These are phyloP conservation scores for Cactoblastis cactorum DNA, from an alignment of 2,888 invertebrate species.

Conservation along the genomic window DNA sequence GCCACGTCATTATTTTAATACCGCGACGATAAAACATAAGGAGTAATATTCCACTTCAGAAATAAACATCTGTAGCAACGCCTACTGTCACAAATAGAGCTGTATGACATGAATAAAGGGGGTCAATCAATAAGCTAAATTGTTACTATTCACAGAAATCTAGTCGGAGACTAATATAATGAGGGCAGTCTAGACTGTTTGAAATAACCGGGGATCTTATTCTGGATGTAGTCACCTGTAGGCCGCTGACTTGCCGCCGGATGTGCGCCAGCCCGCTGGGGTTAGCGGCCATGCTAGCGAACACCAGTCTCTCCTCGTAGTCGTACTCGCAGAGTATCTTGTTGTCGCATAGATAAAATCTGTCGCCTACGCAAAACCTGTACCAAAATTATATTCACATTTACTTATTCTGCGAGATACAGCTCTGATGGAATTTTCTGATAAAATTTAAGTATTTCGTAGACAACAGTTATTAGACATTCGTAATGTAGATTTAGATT, in stretches of 20 bases:
- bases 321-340: constrained; percentile 97
- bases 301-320: constrained; percentile 94
- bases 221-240: constrained; percentile 65
- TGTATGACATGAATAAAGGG: constrained; percentile 27
- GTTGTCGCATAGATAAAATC: constrained; percentile 95
- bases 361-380: constrained; percentile 97
- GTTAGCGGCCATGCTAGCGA: constrained; percentile 92
- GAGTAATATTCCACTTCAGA: constrained; percentile 15
- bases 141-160: constrained; percentile 18
- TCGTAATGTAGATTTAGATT: constrained; percentile 7
- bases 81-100: constrained; percentile 17
- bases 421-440: not conserved
- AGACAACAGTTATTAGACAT: not conserved
- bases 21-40: constrained; percentile 5
- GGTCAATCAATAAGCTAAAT: constrained; percentile 40
- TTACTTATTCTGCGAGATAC: constrained; percentile 14
- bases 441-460: not conserved
- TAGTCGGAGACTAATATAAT: constrained; percentile 16
- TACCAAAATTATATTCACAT: constrained; percentile 22
- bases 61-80: constrained; percentile 23
- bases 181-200: constrained; percentile 19
- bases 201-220: constrained; percentile 3
- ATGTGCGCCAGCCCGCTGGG: constrained; percentile 92
- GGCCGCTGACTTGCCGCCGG: constrained; percentile 88
- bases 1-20: constrained; percentile 17